A percentile compares a stretch with the other conserved stretches of the same genome.
These are phyloP conservation scores for Pelobates fuscus DNA, from an alignment of 2,113 vertebrate species.

Conservation along the genomic window DNA sequence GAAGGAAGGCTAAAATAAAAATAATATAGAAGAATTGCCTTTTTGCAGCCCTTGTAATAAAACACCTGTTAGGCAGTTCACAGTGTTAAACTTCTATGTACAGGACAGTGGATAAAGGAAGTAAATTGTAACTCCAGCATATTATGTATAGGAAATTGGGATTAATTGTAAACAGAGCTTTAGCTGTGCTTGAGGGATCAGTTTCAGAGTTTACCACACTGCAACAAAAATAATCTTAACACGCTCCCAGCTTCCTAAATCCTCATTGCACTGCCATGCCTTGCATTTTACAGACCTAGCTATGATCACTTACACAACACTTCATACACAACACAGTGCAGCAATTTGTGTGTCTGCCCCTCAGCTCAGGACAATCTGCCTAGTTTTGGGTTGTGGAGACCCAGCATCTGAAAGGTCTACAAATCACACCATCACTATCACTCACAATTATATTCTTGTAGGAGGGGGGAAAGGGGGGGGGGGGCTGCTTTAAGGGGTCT, in stretches of 20 bases:
- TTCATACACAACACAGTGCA: background rate
- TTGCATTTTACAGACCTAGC: background rate
- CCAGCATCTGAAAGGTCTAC: background rate
- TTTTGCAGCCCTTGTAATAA: background rate
- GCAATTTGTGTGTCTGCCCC: background rate
- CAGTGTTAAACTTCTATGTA: background rate
- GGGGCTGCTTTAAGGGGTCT: too few species aligned
- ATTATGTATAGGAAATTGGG: constrained; percentile 28
- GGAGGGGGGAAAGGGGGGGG: too few species aligned
- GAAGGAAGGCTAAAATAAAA: background rate
- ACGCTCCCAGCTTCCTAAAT: constrained; percentile 16
- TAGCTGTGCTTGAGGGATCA: constrained; percentile 12
- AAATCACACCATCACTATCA: too few species aligned
- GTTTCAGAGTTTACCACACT: constrained; percentile 29
- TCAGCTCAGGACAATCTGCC: too few species aligned
- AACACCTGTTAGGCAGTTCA: constrained; percentile 23
- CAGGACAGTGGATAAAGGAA: background rate
- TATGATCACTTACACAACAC: background rate
- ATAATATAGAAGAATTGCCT: background rate
- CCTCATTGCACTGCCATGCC: background rate
- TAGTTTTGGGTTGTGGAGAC: too few species aligned
- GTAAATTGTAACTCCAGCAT: constrained; percentile 14
- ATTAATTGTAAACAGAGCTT: constrained; percentile 14
- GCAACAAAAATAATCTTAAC: constrained; percentile 18
- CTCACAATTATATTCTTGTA: too few species aligned